Percentiles rank a stretch among this genome's conserved stretches.
Evolutionary conservation across 2,113 vertebrate genomes (phyloP).

Genomic region (Numenius arquata): DNA sequence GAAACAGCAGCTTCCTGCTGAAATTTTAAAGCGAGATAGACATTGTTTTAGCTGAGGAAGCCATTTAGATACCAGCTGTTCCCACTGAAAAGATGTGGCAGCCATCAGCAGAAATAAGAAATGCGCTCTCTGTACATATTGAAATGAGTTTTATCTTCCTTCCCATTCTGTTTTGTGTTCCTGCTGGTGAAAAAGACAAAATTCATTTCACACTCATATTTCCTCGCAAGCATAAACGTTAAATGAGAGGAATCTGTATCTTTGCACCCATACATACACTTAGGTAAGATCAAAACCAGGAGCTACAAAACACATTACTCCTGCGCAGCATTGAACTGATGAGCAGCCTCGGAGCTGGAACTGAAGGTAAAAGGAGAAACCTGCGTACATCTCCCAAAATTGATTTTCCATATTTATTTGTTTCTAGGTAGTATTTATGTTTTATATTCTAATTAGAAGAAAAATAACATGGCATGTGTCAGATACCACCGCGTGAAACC

Average conservation of each 20-base stretch:
- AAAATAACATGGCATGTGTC: neutral
- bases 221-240: neutral
- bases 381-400: neutral
- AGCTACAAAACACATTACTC: neutral
- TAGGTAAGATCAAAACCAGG: neutral
- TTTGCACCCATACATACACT: neutral
- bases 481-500: neutral
- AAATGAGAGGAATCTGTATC: neutral
- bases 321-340: neutral
- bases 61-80: constrained; percentile 74
- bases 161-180: constrained; percentile 7
- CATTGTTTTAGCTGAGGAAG: constrained; percentile 70
- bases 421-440: neutral
- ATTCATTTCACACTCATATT: neutral
- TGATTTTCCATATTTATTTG: neutral
- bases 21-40: constrained; percentile 69
- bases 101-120: constrained; percentile 64
- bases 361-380: neutral
- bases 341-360: neutral
- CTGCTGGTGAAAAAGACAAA: constrained; percentile 28
- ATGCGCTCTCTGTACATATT: constrained; percentile 49
- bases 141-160: constrained; percentile 59
- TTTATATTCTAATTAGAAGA: neutral
- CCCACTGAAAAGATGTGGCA: constrained; percentile 66
- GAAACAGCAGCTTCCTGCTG: constrained; percentile 69